Base-by-base conservation (phyloP, 2,888 invertebrate genomes). In the Epistrophella euchroma region DNA sequence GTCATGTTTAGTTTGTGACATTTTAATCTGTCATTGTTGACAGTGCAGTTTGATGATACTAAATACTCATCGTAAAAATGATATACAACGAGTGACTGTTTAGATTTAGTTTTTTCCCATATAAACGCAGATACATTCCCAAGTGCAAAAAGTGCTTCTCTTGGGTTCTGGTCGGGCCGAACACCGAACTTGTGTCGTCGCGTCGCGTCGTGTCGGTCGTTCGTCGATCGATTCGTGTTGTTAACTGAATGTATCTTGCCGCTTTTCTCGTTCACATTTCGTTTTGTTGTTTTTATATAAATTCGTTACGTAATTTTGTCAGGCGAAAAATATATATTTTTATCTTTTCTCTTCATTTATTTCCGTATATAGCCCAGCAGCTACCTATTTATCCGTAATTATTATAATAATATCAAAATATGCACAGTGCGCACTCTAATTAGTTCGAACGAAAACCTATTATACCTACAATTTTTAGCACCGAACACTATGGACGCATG, bases 221-320 rank as follows among this genome's bases (percentile, higher is more conserved):
- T 28, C 76, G 68, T 37, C 81, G 85, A 85, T 70, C 85, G 76
- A 62, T 73, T 76, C 80, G 55, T 73, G 52, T 81, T 80, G 76
- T 62, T 56, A 85, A 85, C 81, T 85, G 28, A 85, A 81, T 60
- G 40, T 72, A n/a, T 68, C 68, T 68, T 52, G 28, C 10, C 17
- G 62, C 62, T 72, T 70, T 73, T 68, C 80, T 72, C 60, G 73
- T 76, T 81, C 68, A 85, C 85, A 73, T 76, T 85, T 80, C 73
- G 68, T 50, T 80, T 60, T 58, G 62, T 68, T 62, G 17, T 22
- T 55, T 43, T 55, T 43, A 52, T 43, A 52, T 4, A 40, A 32
- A 15, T 40, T 56, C 47, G 37, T 83, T 85, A 85, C 81, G 76
- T 85, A 85, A 85, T 73, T 79, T 81, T 70, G 75, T 75, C 56